phyloP scores from a whole-genome alignment of 2,888 invertebrate species.

The Syrphus vitripennis region DNA sequence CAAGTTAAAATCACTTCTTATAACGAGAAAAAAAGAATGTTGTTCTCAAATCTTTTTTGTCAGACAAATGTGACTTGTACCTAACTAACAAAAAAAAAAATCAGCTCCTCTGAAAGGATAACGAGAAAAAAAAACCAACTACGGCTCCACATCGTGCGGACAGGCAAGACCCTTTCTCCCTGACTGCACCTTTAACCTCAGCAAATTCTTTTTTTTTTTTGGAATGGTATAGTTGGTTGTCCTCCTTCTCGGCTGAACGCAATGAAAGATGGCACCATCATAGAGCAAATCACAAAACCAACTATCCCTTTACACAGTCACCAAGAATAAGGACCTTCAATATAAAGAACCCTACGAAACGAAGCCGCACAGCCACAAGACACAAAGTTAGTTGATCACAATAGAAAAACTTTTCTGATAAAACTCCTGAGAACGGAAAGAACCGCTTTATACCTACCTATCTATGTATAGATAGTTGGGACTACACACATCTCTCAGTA shows the following conservation, averaged over 20 bases:
- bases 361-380: conserved; percentile 58
- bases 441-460: conserved; percentile 62
- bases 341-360: conserved; percentile 36
- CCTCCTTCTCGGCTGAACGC: conserved; percentile 41
- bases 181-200: conserved; percentile 25
- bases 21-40: conserved; percentile 17
- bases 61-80: conserved; percentile 64
- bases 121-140: conserved; percentile 5
- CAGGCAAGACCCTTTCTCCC: conserved; percentile 14
- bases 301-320: conserved; percentile 1
- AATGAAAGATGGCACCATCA: conserved; percentile 58
- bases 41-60: conserved; percentile 49
- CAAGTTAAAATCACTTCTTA: conserved; percentile 49
- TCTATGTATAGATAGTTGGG: too few relatives aligned
- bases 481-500: background rate
- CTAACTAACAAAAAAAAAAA: conserved; percentile 56
- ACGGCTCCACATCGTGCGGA: conserved; percentile 2
- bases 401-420: conserved; percentile 71
- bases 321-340: conserved; percentile 8
- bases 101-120: background rate
- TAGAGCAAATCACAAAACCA: conserved; percentile 1
- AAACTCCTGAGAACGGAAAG: conserved; percentile 70
- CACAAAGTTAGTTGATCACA: conserved; percentile 68
- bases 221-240: background rate
- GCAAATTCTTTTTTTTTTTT: conserved; percentile 19